A percentile compares a stretch with the other conserved stretches of the same genome.
phyloP scores from a whole-genome alignment of 2,797 vertebrate species.

The Phalloptychus januarius region DNA sequence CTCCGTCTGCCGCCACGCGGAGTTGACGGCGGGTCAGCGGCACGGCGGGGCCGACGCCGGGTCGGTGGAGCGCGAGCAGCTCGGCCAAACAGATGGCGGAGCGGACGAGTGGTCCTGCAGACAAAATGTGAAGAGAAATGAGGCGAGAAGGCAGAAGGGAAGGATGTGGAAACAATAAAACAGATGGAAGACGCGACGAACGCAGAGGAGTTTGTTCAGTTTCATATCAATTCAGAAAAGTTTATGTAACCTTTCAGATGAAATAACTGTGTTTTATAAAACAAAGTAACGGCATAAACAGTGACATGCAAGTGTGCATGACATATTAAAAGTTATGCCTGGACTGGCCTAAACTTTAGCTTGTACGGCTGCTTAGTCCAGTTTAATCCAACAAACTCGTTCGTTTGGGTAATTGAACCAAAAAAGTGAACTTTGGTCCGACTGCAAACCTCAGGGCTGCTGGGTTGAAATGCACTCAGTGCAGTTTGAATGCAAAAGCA shows the following conservation, averaged over 20 bases:
- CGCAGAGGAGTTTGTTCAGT: not conserved
- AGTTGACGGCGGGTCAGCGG: conserved; percentile 6
- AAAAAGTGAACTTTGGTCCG: too few species aligned
- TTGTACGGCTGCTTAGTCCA: too few species aligned
- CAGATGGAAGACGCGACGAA: conserved; percentile 38
- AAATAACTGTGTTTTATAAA: not conserved
- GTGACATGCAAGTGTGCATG: too few species aligned
- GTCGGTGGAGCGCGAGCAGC: not conserved
- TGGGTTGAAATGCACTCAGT: too few species aligned
- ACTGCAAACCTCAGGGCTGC: too few species aligned
- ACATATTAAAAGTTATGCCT: too few species aligned
- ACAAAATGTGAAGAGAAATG: conserved; percentile 56
- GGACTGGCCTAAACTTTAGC: too few species aligned
- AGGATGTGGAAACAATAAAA: conserved; percentile 14
- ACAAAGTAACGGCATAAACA: too few species aligned
- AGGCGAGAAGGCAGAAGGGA: conserved; percentile 25
- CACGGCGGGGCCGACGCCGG: conserved; percentile 14
- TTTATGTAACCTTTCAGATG: not conserved
- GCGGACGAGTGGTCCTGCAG: conserved; percentile 35
- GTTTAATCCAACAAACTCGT: too few species aligned
- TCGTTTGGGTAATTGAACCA: too few species aligned
- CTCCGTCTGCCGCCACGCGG: not conserved
- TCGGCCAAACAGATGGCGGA: conserved; percentile 45
- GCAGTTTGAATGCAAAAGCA: too few species aligned
- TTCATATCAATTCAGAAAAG: not conserved